phyloP scores from a whole-genome alignment of 2,888 invertebrate genomes.

The Drosophila testacea region DNA sequence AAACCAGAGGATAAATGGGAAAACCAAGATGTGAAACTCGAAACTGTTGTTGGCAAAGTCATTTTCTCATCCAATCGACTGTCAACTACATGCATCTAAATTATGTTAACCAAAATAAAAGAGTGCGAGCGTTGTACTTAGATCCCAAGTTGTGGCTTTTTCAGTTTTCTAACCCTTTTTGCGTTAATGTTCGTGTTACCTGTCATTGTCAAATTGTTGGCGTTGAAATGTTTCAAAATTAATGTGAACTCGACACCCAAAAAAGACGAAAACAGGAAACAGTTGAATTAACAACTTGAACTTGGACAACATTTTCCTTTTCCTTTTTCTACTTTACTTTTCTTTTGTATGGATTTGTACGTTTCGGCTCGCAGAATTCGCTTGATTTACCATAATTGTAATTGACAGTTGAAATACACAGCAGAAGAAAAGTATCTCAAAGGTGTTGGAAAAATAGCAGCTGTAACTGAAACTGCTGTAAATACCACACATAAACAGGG shows the following conservation, averaged over 20 bases:
- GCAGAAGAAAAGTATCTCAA: conserved; percentile 20
- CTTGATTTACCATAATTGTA: conserved; percentile 69
- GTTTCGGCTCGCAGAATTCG: conserved; percentile 38
- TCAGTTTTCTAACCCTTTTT: conserved; percentile 9
- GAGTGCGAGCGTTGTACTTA: conserved; percentile 14
- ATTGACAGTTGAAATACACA: conserved; percentile 45
- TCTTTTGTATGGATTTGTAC: conserved; percentile 4
- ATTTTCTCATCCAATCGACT: conserved; percentile 42
- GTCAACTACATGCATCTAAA: conserved; percentile 55
- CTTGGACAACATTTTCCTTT: conserved; percentile 21
- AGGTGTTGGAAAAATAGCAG: conserved; percentile 14
- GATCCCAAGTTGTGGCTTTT: conserved; percentile 12
- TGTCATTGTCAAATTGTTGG: conserved; percentile 45
- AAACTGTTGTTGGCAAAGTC: conserved; percentile 16
- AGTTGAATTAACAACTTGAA: conserved; percentile 8
- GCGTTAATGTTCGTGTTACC: conserved; percentile 18
- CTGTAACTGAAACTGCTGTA: conserved; percentile 1
- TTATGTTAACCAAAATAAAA: conserved; percentile 18
- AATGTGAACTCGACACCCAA: conserved; percentile 59
- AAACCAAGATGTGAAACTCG: neutral
- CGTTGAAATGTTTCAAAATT: conserved; percentile 63
- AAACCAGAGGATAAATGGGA: neutral
- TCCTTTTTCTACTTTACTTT: neutral
- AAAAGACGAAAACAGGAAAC: conserved; percentile 2
- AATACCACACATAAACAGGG: conserved; percentile 7